Conservation (phyloP, 37 sponge, comb jelly and placozoan species). For the Crambe crambe region DNA sequence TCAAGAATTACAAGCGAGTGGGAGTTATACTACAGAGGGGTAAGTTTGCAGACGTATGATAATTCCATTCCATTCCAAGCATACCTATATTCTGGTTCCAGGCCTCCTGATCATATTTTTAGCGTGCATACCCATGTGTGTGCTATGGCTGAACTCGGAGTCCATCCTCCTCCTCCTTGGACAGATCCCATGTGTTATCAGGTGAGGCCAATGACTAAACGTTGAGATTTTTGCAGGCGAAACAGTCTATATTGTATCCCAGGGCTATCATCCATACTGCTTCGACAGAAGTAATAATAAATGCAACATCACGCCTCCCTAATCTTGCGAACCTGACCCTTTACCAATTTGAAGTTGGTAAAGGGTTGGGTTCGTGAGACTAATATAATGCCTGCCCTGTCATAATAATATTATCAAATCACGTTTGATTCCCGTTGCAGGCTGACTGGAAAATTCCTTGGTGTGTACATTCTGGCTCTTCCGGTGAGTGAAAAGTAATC, state of each 20-base stretch:
- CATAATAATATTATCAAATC: no score
- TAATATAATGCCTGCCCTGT: no score
- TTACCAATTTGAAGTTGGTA: no score
- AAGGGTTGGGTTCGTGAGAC: no score
- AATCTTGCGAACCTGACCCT: no score
- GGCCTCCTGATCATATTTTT: slow-evolving; percentile 37
- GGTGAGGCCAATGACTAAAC: neutral
- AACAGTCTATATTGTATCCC: no score
- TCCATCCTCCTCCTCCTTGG: slow-evolving; percentile 49
- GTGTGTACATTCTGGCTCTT: neutral
- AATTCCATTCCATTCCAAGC: neutral
- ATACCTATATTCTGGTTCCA: slow-evolving; percentile 2
- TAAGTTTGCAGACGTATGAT: neutral
- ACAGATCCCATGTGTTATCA: slow-evolving; percentile 59
- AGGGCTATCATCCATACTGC: no score
- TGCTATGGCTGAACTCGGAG: slow-evolving; percentile 65
- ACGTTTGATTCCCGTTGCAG: no score
- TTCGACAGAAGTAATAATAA: no score
- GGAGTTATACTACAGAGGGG: slow-evolving; percentile 66
- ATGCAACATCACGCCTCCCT: no score
- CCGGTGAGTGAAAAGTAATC: neutral
- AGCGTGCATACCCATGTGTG: slow-evolving; percentile 22
- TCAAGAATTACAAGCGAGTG: slow-evolving; percentile 66
- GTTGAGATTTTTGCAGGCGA: no score
- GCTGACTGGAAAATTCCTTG: neutral